phyloP scores from a whole-genome alignment of 2,113 vertebrate genomes.

The Acinonyx jubatus region DNA sequence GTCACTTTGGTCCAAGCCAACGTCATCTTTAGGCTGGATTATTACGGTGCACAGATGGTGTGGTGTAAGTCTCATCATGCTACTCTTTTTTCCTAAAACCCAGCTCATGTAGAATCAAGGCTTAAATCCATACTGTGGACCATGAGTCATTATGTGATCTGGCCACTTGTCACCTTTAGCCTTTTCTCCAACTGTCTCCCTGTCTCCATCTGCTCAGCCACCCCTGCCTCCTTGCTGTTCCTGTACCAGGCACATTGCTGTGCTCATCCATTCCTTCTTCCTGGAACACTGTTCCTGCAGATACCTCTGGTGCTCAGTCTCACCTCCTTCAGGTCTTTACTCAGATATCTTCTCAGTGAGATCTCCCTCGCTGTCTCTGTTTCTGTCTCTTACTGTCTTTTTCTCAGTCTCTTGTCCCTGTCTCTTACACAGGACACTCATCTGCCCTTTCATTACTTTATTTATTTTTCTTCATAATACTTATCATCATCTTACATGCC shows the following conservation, averaged over 20 bases:
- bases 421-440: not conserved
- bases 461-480: not conserved
- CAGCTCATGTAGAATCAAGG: not conserved
- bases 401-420: no score
- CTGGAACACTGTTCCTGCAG: no score
- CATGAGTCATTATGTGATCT: not conserved
- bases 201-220: not conserved
- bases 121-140: not conserved
- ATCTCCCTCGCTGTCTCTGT: not conserved
- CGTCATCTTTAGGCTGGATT: not conserved
- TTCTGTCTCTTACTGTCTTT: no score
- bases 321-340: not conserved
- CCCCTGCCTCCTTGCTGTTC: not conserved
- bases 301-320: not conserved
- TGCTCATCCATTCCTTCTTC: not conserved
- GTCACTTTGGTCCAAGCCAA: not conserved
- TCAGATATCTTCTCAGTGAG: not conserved
- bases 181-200: not conserved
- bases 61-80: not conserved
- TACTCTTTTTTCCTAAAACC: not conserved
- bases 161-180: no score
- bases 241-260: not conserved
- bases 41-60: not conserved
- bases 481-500: not conserved
- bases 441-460: not conserved